Conservation (phyloP, 2,113 vertebrate genomes). For the Elephantulus edwardii region DNA sequence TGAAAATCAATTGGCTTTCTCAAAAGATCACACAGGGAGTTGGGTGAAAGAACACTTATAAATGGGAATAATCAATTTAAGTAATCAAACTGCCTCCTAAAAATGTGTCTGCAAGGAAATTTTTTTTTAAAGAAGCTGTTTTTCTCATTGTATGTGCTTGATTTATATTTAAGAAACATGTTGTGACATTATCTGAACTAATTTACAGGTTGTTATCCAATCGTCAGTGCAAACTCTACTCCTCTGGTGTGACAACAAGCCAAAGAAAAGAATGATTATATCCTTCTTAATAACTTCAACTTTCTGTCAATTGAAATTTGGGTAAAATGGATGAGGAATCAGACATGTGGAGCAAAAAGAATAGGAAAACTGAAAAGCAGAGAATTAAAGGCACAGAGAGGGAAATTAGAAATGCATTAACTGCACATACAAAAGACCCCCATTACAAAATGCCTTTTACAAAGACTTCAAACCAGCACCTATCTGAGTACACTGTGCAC, state of each 20-base stretch:
- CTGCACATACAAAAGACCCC: not conserved
- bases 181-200: constrained; percentile 64
- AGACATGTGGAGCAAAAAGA: constrained; percentile 37
- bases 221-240: constrained; percentile 43
- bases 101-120: constrained; percentile 23
- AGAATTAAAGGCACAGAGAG: constrained; percentile 19
- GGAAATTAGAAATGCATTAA: constrained; percentile 42
- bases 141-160: constrained; percentile 29
- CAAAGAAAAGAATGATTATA: constrained; percentile 63
- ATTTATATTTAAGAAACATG: constrained; percentile 51
- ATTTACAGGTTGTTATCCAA: constrained; percentile 50
- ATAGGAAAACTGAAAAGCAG: constrained; percentile 33
- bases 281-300: constrained; percentile 51
- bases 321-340: constrained; percentile 12
- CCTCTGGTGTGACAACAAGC: constrained; percentile 38
- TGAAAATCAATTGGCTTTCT: constrained; percentile 42
- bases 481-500: not conserved
- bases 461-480: not conserved
- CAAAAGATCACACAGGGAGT: not conserved
- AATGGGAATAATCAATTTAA: not conserved
- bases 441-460: not conserved
- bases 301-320: constrained; percentile 64
- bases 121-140: constrained; percentile 41
- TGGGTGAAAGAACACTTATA: constrained; percentile 21
- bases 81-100: constrained; percentile 23